These are phyloP conservation scores for Cyanistes caeruleus DNA, from an alignment of 2,113 vertebrate genomes.

Conservation along the genomic window DNA sequence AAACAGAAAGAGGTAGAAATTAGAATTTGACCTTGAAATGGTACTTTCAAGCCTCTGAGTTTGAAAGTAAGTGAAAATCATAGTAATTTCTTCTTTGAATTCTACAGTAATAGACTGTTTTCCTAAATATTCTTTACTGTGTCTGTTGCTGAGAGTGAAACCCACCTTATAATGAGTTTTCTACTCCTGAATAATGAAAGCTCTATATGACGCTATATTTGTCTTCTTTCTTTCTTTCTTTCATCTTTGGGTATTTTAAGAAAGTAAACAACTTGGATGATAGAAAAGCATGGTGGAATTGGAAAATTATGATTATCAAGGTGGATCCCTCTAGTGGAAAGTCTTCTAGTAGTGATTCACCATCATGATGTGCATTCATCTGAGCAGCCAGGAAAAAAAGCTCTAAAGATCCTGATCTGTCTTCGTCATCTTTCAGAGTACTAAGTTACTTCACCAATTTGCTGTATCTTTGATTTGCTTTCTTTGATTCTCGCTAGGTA, in stretches of 20 bases:
- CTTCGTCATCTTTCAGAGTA: neutral
- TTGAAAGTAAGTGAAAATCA: neutral
- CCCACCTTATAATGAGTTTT: neutral
- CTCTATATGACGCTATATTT: neutral
- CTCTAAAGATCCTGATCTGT: neutral
- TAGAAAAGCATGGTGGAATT: neutral
- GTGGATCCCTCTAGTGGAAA: neutral
- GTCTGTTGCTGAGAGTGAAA: neutral
- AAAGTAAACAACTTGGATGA: neutral
- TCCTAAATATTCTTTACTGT: neutral
- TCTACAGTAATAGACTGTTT: neutral
- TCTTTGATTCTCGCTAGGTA: neutral
- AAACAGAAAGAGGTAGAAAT: neutral
- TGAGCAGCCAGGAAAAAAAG: neutral
- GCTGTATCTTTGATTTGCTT: neutral
- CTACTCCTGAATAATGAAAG: neutral
- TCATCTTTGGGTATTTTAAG: neutral
- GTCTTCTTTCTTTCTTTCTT: neutral
- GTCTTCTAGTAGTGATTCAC: neutral
- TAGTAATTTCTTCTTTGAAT: neutral
- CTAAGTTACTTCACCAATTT: neutral
- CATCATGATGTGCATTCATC: neutral
- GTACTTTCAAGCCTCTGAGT: neutral
- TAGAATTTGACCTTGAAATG: neutral
- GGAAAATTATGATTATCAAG: neutral